Evolutionary conservation across 1,140 invertebrate species (phyloP), one percentile per base, ranked within the genome.

Genomic region (Pinna nobilis): DNA sequence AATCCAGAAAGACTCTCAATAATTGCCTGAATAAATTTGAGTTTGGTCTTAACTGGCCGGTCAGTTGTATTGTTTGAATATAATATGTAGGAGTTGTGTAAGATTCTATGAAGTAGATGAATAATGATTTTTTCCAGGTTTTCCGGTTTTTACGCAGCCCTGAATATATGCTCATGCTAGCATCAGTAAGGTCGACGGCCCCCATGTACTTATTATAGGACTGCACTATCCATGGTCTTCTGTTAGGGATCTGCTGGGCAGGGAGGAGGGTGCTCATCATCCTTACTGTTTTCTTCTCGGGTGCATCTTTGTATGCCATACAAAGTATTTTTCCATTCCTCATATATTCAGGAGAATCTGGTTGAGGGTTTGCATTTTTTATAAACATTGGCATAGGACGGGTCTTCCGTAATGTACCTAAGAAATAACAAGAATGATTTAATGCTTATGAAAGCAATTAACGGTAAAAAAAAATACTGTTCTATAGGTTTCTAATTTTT

Each of bases 121-220:
- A n/a, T 11, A 25, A 15, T 18, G 23, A n/a, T 37, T 32, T 61
- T 41, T 61, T 41, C 59, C 59, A 41, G 15, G 28, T 41, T 13
- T 25, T 37, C 15, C 11, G n/a, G 25, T 13, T 39, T 61, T 61
- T 61, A 39, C 59, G 9, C 30, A 25, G 18, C 32, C 41, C 33
- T 6, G 20, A 11, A 25, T 61, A 37, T 37, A 41, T 20, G 11
- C 37, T 18, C 11, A 18, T 61, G 9, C n/a, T 18, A 18, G 28
- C 28, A 32, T 61, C 59, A 39, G 35, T 41, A 6, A 37, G 5
- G 25, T 61, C 59, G 5, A 61, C 59, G 15, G 25, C 30, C 5
- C 59, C 59, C 59, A 61, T 61, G 15, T 41, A 5, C 23, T 61
- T 20, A 20, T 32, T 61, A 37, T 61, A 61, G 18, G n/a, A 13